These are phyloP conservation scores for Myotis vivesi DNA, from an alignment of 2,797 vertebrate species.

Conservation along the genomic window DNA sequence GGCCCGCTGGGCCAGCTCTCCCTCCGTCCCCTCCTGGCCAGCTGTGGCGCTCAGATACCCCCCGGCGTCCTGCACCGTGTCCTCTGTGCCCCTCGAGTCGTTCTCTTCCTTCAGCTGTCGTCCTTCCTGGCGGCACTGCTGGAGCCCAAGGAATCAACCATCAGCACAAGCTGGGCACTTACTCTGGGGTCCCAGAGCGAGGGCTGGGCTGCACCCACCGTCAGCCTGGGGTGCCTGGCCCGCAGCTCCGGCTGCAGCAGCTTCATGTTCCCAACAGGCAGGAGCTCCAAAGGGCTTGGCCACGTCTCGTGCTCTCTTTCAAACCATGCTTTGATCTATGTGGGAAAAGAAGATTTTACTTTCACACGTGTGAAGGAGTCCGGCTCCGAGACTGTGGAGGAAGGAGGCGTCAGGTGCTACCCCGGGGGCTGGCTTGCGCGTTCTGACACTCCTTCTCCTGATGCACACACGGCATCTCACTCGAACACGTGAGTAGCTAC, in stretches of 20 bases:
- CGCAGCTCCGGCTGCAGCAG: slow-evolving; percentile 82
- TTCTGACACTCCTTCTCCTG: accelerated
- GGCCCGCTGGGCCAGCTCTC: slow-evolving; percentile 84
- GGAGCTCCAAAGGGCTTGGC: slow-evolving; percentile 77
- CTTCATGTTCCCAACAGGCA: slow-evolving; percentile 81
- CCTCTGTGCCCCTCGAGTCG: slow-evolving; percentile 57
- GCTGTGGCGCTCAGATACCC: slow-evolving; percentile 83
- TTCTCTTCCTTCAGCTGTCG: slow-evolving; percentile 81
- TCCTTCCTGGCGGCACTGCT: slow-evolving; percentile 86
- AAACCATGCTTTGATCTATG: slow-evolving; percentile 88
- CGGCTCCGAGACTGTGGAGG: accelerated
- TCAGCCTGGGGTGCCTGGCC: slow-evolving; percentile 78
- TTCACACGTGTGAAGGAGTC: neutral
- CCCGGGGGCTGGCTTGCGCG: neutral
- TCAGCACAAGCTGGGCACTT: neutral
- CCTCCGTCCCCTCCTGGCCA: slow-evolving; percentile 81
- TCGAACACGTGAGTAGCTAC: accelerated
- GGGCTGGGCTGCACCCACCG: slow-evolving; percentile 74
- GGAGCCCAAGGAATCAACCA: neutral
- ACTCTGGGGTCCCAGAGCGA: neutral
- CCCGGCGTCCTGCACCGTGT: slow-evolving; percentile 78
- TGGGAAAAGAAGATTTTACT: neutral
- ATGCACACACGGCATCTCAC: accelerated
- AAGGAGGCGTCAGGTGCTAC: neutral
- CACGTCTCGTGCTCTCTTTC: slow-evolving; percentile 85